A percentile compares a stretch with the other conserved stretches of the same genome.
Conservation (phyloP, 2,888 invertebrate species). For the Deilephila elpenor region DNA sequence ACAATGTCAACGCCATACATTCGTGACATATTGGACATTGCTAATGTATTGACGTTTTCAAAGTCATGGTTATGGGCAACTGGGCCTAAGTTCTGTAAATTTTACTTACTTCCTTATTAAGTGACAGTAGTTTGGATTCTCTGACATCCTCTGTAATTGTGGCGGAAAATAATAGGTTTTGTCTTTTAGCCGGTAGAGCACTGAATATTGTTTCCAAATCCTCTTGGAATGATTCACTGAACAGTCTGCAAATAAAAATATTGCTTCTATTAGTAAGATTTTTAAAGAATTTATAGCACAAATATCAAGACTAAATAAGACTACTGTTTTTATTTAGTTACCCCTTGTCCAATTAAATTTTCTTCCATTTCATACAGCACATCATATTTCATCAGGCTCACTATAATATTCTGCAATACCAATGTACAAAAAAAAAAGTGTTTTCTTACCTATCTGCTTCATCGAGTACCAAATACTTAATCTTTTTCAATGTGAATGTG, state of each 20-base stretch:
- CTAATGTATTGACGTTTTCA: too few relatives aligned
- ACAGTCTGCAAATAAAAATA: constrained; percentile 66
- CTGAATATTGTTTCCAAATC: constrained; percentile 92
- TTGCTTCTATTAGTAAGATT: neutral
- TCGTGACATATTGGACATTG: too few relatives aligned
- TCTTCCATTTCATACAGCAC: too few relatives aligned
- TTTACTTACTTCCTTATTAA: constrained; percentile 85
- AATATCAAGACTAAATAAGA: too few relatives aligned
- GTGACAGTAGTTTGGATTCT: constrained; percentile 86
- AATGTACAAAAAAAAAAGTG: neutral
- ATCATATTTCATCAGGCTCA: too few relatives aligned
- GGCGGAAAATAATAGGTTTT: constrained; percentile 97
- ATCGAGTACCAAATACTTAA: constrained; percentile 96
- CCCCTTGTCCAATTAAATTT: too few relatives aligned
- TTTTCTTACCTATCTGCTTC: constrained; percentile 95
- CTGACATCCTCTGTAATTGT: constrained; percentile 94
- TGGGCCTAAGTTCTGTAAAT: neutral
- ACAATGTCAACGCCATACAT: too few relatives aligned
- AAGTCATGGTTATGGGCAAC: too few relatives aligned
- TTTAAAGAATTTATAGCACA: too few relatives aligned
- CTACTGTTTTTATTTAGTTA: too few relatives aligned
- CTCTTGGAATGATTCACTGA: constrained; percentile 92
- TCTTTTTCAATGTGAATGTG: constrained; percentile 90
- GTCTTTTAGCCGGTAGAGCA: constrained; percentile 90
- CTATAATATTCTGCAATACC: neutral